These are phyloP conservation scores for Pangasius djambal DNA, from an alignment of 2,797 vertebrate genomes.

Conservation along the genomic window DNA sequence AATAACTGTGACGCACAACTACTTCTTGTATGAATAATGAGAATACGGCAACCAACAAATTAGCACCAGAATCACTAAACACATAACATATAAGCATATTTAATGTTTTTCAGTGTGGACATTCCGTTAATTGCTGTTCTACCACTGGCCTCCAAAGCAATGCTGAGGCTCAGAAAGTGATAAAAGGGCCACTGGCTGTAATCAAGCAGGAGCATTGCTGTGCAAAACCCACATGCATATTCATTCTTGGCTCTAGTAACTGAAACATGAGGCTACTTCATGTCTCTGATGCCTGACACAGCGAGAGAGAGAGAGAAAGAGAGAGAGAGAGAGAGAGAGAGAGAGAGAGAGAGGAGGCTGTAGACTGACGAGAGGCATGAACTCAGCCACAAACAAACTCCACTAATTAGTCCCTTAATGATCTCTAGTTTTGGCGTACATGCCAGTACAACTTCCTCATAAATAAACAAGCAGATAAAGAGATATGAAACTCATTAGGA, in stretches of 20 bases:
- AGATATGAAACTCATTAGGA: conserved; percentile 60
- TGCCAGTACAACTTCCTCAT: conserved; percentile 67
- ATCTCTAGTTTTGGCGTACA: conserved; percentile 63
- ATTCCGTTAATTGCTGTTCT: not conserved
- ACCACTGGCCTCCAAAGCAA: not conserved
- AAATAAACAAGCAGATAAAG: conserved; percentile 74
- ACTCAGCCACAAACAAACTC: conserved; percentile 50
- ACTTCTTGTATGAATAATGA: not conserved
- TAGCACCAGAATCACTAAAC: not conserved
- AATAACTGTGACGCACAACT: not conserved
- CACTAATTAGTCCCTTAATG: conserved; percentile 74
- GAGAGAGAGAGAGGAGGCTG: not conserved
- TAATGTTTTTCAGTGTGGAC: not conserved
- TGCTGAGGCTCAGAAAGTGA: not conserved
- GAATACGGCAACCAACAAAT: not conserved
- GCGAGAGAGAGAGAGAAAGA: not conserved
- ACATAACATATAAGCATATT: not conserved
- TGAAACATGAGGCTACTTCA: conserved; percentile 21
- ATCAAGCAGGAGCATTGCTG: not conserved
- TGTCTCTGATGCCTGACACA: not conserved
- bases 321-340: conserved; percentile 14
- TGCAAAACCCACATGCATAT: conserved; percentile 10
- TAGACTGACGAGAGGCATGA: conserved; percentile 15
- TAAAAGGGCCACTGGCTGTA: conserved; percentile 4
- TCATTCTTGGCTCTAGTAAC: conserved; percentile 10